Conservation (phyloP, 1,140 invertebrate species). For the Drosophila kanapiae region DNA sequence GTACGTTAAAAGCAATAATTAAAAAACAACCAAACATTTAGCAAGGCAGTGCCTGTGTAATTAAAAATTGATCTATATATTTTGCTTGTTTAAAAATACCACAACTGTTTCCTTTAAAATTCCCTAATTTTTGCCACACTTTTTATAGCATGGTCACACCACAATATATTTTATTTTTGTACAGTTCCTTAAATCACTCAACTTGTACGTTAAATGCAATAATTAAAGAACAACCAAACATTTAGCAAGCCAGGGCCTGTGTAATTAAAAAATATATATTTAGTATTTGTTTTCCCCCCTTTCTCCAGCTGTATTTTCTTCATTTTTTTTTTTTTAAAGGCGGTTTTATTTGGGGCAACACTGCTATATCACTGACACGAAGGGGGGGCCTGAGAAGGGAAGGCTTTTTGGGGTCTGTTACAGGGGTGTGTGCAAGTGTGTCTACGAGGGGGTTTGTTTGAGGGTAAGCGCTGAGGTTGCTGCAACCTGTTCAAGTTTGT, state of each 20-base stretch:
- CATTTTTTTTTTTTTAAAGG: not conserved
- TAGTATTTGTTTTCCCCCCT: too few species aligned
- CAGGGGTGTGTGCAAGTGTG: not conserved
- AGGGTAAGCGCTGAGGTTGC: constrained; percentile 4
- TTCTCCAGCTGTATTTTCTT: not conserved
- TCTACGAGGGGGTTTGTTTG: not conserved
- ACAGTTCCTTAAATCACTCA: too few species aligned
- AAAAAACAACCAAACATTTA: too few species aligned
- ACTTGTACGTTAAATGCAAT: too few species aligned
- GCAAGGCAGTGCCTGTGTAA: too few species aligned
- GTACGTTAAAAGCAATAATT: too few species aligned
- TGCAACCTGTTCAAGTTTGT: constrained; percentile 34
- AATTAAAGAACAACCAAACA: too few species aligned
- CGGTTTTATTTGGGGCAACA: not conserved
- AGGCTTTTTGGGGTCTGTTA: not conserved
- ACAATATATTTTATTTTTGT: not conserved
- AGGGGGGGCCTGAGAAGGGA: too few species aligned
- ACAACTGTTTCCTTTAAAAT: not conserved
- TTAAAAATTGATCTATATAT: not conserved
- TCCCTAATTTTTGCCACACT: not conserved
- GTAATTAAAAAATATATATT: too few species aligned
- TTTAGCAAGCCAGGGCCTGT: too few species aligned
- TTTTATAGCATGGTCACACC: not conserved
- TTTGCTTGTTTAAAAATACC: not conserved
- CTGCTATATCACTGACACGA: not conserved